Evolutionary conservation across 2,113 vertebrate genomes (phyloP).

Genomic region (Sigmodon hispidus): DNA sequence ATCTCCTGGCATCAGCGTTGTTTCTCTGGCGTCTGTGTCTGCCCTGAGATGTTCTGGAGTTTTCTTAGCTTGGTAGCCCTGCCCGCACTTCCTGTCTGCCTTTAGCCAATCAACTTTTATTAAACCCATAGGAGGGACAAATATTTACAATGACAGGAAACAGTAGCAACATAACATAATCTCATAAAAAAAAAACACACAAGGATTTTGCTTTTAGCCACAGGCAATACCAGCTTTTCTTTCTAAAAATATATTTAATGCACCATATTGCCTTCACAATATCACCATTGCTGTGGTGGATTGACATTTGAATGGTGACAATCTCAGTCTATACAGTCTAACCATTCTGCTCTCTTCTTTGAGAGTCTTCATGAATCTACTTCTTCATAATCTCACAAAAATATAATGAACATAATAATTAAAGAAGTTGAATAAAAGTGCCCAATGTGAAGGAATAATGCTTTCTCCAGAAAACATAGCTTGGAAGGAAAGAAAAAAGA

Average conservation of each 20-base stretch:
- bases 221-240: background rate
- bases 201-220: background rate
- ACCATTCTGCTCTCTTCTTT: background rate
- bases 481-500: no score
- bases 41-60: no score
- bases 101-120: no score
- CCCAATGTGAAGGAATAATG: background rate
- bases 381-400: background rate
- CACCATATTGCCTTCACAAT: background rate
- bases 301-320: background rate
- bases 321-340: background rate
- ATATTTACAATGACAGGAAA: no score
- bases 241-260: background rate
- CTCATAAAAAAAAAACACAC: no score
- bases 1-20: no score
- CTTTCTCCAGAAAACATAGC: background rate
- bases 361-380: background rate
- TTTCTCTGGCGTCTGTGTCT: no score
- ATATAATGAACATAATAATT: background rate
- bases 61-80: no score
- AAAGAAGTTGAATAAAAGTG: background rate
- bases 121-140: no score
- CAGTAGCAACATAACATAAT: no score
- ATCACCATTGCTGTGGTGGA: background rate
- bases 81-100: no score